Evolutionary conservation across 2,113 vertebrate genomes (phyloP).

Genomic region (Dromaius novaehollandiae): DNA sequence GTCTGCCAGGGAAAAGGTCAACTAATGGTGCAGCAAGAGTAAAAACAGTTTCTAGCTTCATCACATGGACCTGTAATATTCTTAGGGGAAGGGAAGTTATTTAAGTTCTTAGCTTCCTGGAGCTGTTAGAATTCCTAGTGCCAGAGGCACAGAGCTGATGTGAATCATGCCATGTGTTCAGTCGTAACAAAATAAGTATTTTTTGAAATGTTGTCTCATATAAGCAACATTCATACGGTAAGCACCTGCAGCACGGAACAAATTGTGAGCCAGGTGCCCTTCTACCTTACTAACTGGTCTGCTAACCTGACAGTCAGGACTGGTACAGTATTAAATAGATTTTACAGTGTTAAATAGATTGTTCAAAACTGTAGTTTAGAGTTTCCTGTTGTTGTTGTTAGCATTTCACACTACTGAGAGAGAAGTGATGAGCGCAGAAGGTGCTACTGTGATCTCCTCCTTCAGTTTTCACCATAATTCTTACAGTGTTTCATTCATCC

Average conservation of each 20-base stretch:
- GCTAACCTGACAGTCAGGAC: too few species aligned
- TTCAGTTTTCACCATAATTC: not conserved
- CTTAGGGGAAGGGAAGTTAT: not conserved
- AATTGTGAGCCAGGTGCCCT: not conserved
- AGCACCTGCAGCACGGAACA: not conserved
- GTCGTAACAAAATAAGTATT: not conserved
- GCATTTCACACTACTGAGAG: not conserved
- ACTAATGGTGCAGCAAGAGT: not conserved
- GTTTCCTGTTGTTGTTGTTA: not conserved
- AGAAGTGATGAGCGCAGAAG: not conserved
- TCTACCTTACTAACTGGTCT: not conserved
- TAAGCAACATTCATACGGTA: not conserved
- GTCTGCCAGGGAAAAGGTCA: not conserved
- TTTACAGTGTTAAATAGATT: not conserved
- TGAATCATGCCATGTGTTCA: not conserved
- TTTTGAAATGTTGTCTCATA: not conserved
- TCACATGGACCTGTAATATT: not conserved
- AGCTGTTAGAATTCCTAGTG: not conserved
- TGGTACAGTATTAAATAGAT: not conserved
- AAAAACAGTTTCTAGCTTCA: not conserved
- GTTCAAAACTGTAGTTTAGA: not conserved
- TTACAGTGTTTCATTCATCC: not conserved
- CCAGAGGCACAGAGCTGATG: not conserved
- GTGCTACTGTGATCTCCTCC: not conserved
- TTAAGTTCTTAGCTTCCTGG: not conserved